phyloP scores from a whole-genome alignment of 2,797 vertebrate species.

The Sebastes nivosus region DNA sequence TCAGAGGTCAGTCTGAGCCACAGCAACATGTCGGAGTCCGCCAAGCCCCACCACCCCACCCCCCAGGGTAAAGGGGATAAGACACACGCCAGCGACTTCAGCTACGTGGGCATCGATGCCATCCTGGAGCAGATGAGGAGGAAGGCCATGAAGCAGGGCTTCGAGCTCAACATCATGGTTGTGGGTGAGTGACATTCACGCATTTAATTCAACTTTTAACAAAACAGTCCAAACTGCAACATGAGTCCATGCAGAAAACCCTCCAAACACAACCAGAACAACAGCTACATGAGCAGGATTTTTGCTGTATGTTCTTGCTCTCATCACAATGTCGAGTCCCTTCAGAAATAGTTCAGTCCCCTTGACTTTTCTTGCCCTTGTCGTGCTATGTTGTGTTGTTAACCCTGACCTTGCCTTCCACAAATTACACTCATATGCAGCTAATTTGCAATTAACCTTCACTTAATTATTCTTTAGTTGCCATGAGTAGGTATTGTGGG shows the following conservation, averaged over 20 bases:
- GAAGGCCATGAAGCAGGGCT: conserved; percentile 99
- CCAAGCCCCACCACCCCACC: conserved; percentile 78
- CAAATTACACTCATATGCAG: not conserved
- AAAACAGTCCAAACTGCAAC: not conserved
- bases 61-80: conserved; percentile 84
- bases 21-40: conserved; percentile 88
- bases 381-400: not conserved
- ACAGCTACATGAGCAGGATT: not conserved
- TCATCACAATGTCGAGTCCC: not conserved
- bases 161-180: conserved; percentile 98
- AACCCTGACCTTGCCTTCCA: not conserved
- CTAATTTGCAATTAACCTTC: not conserved
- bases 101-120: conserved; percentile 95
- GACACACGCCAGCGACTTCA: conserved; percentile 84
- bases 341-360: not conserved
- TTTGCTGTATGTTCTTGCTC: not conserved
- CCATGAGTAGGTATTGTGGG: not conserved
- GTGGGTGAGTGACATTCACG: conserved; percentile 89
- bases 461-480: not conserved
- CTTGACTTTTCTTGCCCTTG: not conserved
- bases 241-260: not conserved
- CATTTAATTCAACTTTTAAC: not conserved
- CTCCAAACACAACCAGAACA: not conserved
- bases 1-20: conserved; percentile 82
- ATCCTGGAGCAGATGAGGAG: conserved; percentile 97